phyloP scores from a whole-genome alignment of 2,113 vertebrate species.

The Nansenia antarctica region DNA sequence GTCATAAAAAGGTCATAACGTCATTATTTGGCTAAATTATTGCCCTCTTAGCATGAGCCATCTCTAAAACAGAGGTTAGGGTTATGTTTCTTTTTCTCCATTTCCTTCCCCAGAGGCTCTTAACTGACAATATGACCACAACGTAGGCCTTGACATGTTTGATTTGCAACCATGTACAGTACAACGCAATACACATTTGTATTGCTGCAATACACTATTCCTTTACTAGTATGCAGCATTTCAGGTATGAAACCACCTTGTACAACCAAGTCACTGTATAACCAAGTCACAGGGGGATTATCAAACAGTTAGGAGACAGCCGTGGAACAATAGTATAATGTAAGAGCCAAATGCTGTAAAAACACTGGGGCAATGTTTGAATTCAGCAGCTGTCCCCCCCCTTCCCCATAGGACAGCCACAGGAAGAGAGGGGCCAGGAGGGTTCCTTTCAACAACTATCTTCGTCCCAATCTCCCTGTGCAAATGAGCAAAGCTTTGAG shows the following conservation, averaged over 20 bases:
- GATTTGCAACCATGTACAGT: not conserved
- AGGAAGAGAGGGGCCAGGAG: conserved; percentile 38
- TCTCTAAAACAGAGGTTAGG: no score
- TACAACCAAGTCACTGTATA: not conserved
- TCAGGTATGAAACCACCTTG: no score
- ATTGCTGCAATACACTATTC: no score
- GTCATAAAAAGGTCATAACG: not conserved
- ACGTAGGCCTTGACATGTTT: not conserved
- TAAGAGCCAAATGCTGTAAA: not conserved
- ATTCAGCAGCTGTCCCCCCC: not conserved
- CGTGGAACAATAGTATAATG: not conserved
- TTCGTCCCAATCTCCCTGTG: conserved; percentile 54
- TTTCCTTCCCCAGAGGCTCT: not conserved
- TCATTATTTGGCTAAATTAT: no score
- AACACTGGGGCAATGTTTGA: not conserved
- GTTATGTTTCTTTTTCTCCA: no score
- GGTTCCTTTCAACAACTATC: conserved; percentile 61
- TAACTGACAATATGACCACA: not conserved
- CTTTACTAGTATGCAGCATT: no score
- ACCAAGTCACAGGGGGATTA: not conserved
- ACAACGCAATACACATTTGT: no score
- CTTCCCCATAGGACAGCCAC: conserved; percentile 21
- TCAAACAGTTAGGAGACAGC: not conserved
- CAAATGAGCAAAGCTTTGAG: conserved; percentile 75
- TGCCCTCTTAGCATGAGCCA: not conserved